Base-by-base conservation (phyloP, 2,888 invertebrate genomes). In the Tachina fera region DNA sequence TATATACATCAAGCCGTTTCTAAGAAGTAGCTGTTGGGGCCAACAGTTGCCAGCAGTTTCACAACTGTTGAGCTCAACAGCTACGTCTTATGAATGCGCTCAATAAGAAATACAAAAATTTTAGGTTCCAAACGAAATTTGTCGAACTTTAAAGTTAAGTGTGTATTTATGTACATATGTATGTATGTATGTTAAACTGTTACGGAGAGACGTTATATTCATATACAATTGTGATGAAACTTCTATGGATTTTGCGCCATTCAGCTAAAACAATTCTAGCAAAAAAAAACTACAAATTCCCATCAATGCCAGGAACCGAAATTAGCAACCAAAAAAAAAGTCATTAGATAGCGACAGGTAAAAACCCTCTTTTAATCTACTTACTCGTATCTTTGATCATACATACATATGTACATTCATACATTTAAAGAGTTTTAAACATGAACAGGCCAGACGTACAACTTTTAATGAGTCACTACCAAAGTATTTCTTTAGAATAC, bases 201-300 rank as follows among this genome's bases (percentile, higher is more conserved):
- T 19, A 43, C 41, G 47, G n/a, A 63, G 56, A 67, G 51, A 31
- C 5, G 31, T 31, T 31, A 5, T 5, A 31, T 60, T 85, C 68
- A 78, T 74, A 67, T 84, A 77, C 19, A 77, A 68, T 58, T 77
- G 81, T 85, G 81, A 77, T 58, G 77, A 78, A 77, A 78, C 78
- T 78, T 63, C 58, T 72, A 70, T 74, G 47, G 45, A 68, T 85
- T 74, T 74, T 72, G 58, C 51, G 70, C 56, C 63, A 72, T 65
- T 61, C 70, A 51, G 22, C 31, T 31, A 31, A 56, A 47, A 61
- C 53, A 45, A 67, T 31, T 19, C 67, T 39, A 65, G 6, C 22
- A 53, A 65, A 76, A 16, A 72, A 22, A 9, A 31, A 53, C 13
- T 22, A 31, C 13, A 47, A 58, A 45, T 45, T 11, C 31, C 11